phyloP scores from a whole-genome alignment of 1,140 invertebrate genomes.

The Brachionus calyciflorus region DNA sequence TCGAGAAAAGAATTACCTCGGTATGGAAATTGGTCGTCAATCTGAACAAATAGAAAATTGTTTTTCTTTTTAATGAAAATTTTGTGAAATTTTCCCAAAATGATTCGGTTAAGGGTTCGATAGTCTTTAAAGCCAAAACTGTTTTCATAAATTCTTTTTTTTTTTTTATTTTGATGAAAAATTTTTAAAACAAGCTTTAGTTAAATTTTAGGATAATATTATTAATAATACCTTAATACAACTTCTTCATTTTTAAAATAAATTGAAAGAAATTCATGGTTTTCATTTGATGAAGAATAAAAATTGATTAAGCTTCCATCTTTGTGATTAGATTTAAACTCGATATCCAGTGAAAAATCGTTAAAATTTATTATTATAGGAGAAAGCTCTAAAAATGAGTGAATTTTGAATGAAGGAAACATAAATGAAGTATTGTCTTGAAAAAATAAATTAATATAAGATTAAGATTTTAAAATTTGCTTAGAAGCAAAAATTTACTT shows the following conservation, averaged over 20 bases:
- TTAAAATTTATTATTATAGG: neutral
- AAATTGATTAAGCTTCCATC: neutral
- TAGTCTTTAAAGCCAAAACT: neutral
- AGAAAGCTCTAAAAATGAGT: neutral
- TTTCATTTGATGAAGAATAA: neutral
- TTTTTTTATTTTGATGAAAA: too few species aligned
- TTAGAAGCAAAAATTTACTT: neutral
- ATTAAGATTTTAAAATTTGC: neutral
- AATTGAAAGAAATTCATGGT: neutral
- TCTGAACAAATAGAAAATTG: constrained; percentile 2
- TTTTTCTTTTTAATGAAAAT: constrained; percentile 17
- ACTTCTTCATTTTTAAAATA: neutral
- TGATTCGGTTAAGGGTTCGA: neutral
- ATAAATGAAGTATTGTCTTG: neutral
- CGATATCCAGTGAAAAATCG: neutral
- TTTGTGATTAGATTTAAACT: neutral
- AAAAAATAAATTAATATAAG: neutral
- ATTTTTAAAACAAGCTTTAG: neutral
- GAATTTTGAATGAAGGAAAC: neutral
- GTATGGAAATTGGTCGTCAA: constrained; percentile 17
- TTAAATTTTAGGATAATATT: neutral
- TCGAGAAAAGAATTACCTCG: neutral
- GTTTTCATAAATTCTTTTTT: constrained; percentile 11
- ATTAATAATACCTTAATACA: neutral
- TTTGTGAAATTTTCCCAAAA: neutral